Evolutionary conservation across 2,888 invertebrate species (phyloP), one percentile per base, ranked within the genome.

Genomic region (Nemotelus pantherinus): DNA sequence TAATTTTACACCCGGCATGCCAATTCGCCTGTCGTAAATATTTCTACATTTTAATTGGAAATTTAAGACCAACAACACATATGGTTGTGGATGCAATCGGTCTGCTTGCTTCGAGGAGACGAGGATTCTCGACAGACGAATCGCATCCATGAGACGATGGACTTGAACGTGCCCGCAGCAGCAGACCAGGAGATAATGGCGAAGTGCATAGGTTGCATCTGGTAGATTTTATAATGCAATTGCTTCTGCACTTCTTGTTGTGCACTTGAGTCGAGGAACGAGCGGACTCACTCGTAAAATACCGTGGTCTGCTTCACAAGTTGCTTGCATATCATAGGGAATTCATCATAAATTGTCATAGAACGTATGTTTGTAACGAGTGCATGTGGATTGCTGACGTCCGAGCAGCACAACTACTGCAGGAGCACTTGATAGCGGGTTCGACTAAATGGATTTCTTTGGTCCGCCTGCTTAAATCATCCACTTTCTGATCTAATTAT

Each of bases 401-500:
- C 25, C 25, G 25, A 25, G 25, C 25, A 25, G 25, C 25, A 1
- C 25, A 25, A 25, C 25, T 25, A 25, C 25, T 25, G 25, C 25
- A 25, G 25, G 25, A 25, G 25, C 25, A 25, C 25, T 4, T 44
- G 57, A 39, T 63, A 41, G 5, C 5, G 57, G 25, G 25, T 25
- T 25, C 25, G 1, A 44, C 55, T 10, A 65, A 41, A 45, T 44
- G n/a, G 58, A 43, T 7, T 39, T 50, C 7, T 70, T 55, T 7
- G 41, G 25, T 60, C 41, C 25, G 7, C 39, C n/a, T 3, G 60
- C 41, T 60, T 65, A 76, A 67, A 48, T 64, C 57, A 72, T 60
- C 77, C 60, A 79, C 71, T 76, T 76, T 75, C 67, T 76, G 77
- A 67, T 72, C 77, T 76, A 77, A 77, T 79, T 79, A 79, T 79